Evolutionary conservation across 2,888 invertebrate genomes (phyloP).

Genomic region (Galerucella pusilla): DNA sequence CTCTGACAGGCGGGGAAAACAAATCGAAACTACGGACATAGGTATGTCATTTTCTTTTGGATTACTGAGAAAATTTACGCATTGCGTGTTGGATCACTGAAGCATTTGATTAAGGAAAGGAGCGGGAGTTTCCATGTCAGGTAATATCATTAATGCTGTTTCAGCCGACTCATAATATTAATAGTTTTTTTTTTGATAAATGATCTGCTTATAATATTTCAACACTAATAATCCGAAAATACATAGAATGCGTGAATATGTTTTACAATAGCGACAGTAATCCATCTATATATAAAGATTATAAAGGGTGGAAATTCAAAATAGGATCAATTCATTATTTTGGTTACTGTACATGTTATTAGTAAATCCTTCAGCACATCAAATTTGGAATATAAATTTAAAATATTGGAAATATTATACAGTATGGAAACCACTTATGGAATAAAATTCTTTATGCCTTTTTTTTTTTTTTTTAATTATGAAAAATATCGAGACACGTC

Average conservation of each 20-base stretch:
- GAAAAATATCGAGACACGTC: too few species aligned
- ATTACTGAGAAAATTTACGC: constrained; percentile 29
- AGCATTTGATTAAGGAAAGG: constrained; percentile 32
- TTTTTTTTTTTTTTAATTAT: too few species aligned
- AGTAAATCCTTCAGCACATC: too few species aligned
- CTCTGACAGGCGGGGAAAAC: neutral
- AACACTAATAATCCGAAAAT: constrained; percentile 1
- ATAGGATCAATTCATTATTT: neutral
- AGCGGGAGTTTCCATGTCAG: constrained; percentile 12
- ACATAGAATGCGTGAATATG: neutral
- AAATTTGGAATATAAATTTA: too few species aligned
- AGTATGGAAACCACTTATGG: too few species aligned
- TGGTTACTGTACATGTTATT: too few species aligned
- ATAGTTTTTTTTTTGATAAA: constrained; percentile 31
- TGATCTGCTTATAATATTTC: constrained; percentile 10
- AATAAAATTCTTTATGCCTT: too few species aligned
- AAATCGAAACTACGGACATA: constrained; percentile 13
- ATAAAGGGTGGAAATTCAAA: neutral
- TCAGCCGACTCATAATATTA: constrained; percentile 19
- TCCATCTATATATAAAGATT: neutral
- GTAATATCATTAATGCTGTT: constrained; percentile 29
- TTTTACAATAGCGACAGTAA: neutral
- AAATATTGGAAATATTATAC: too few species aligned
- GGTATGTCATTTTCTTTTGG: constrained; percentile 28
- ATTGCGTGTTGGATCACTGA: constrained; percentile 27